Evolutionary conservation across 2,888 invertebrate species (phyloP).

Genomic region (Drosophila cracens): DNA sequence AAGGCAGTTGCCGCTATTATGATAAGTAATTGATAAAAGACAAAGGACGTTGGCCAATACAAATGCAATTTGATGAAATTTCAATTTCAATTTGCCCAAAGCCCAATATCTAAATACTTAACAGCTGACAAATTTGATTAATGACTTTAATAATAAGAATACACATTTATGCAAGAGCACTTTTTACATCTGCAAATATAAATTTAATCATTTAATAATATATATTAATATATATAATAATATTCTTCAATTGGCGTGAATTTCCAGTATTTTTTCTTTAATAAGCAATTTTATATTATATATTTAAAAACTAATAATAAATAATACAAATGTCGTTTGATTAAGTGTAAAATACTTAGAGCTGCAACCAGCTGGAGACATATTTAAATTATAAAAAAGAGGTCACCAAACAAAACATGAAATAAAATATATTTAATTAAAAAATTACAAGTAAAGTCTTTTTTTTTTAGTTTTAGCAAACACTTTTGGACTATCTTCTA

Average conservation of each 20-base stretch:
- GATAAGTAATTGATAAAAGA: slow-evolving; percentile 5
- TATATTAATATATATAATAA: not conserved
- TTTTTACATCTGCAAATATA: not conserved
- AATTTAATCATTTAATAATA: not conserved
- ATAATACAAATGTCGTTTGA: not conserved
- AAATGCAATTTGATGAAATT: slow-evolving; percentile 24
- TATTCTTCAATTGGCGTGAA: not conserved
- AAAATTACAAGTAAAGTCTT: not conserved
- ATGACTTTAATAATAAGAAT: not conserved
- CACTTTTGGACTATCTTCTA: not conserved
- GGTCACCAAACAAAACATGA: not conserved
- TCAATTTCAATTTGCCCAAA: slow-evolving; percentile 7
- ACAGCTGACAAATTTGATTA: not conserved
- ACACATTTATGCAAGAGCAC: not conserved
- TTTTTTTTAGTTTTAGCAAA: not conserved
- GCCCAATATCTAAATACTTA: not conserved
- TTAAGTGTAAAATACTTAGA: not conserved
- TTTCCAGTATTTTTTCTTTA: not conserved
- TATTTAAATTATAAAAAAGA: not conserved
- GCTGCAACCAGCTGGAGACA: not conserved
- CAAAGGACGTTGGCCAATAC: slow-evolving; percentile 2
- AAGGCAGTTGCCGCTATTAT: slow-evolving; percentile 9
- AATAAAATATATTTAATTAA: not conserved
- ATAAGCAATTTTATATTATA: not conserved
- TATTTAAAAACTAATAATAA: not conserved